Conservation (phyloP, 2,113 vertebrate genomes). For the Myrmecobius fasciatus region DNA sequence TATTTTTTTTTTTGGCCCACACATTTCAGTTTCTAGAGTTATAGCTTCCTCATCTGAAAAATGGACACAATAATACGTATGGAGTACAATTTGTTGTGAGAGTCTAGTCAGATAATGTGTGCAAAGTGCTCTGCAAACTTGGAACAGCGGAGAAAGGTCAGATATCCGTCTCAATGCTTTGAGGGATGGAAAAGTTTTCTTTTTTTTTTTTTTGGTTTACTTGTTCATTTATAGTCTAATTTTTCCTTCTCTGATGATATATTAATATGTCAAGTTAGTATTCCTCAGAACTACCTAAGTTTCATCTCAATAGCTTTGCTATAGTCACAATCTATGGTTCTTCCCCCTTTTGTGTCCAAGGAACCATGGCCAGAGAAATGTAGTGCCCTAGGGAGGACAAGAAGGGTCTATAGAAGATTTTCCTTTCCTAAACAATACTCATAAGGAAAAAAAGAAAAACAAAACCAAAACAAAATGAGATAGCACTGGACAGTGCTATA, state of each 20-base stretch:
- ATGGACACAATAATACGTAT: background rate
- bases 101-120: background rate
- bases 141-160: background rate
- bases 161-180: background rate
- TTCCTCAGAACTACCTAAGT: slow-evolving; percentile 71
- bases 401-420: slow-evolving; percentile 41
- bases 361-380: background rate
- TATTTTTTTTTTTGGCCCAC: background rate
- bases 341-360: slow-evolving; percentile 47
- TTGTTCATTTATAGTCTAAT: background rate
- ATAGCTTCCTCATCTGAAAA: background rate
- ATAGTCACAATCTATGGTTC: slow-evolving; percentile 69
- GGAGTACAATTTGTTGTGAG: background rate
- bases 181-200: background rate
- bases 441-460: slow-evolving; percentile 25
- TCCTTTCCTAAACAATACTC: slow-evolving; percentile 38
- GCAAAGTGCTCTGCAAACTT: background rate
- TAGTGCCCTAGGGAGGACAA: slow-evolving; percentile 16
- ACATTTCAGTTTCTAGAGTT: background rate
- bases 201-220: no score
- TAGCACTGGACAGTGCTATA: background rate
- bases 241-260: background rate
- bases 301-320: slow-evolving; percentile 69
- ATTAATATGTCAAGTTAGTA: background rate
- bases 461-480: fast-evolving